Base-by-base conservation (phyloP, 2,888 invertebrate genomes). In the Hydriomena furcata region DNA sequence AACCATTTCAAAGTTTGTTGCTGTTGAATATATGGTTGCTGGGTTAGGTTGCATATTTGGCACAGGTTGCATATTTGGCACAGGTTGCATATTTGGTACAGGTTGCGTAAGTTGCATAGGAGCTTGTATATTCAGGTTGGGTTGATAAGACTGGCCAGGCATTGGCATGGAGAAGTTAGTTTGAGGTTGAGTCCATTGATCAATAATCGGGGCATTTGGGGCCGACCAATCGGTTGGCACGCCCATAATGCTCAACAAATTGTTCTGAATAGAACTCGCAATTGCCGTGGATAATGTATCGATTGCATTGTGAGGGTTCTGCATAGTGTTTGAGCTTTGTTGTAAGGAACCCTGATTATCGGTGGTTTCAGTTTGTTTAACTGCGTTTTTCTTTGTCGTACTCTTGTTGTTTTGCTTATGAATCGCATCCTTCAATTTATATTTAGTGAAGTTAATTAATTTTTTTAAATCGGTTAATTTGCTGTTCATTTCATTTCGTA, bases 181-280 rank as follows among this genome's bases (percentile, higher is more conserved):
- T 13, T 13, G 36, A 17, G 25, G 8, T 7, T 27, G 35, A 7
- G 31, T 10, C 31, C 31, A 13, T 3, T 8, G 2, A 5, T 32
- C 32, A 17, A 4, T 17, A 25, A 20, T 35, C n/a, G 25, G 17
- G 8, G 13, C 7, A 25, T 27, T 35, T 12, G 25, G 17, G 8
- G 13, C 7, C 7, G 11, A 11, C 27, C 42, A 25, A 20, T n/a
- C 1, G 5, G 32, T 13, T 5, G 20, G 36, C 2, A 30, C 1
- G 5, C 23, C 30, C 0, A 44, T 4, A 8, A 30, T 10, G 13
- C 13, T 12, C 23, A 44, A 5, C 12, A 44, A 12, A 36, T 21
- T 35, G 12, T 7, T 35, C 5, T 43, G 35, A 11, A 43, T 20
- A 11, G 43, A 34, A 27, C 12, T 43, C 4, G 27, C 23, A 8